Evolutionary conservation across 2,888 invertebrate genomes (phyloP).

Genomic region (Eumacrocentrus americanus): DNA sequence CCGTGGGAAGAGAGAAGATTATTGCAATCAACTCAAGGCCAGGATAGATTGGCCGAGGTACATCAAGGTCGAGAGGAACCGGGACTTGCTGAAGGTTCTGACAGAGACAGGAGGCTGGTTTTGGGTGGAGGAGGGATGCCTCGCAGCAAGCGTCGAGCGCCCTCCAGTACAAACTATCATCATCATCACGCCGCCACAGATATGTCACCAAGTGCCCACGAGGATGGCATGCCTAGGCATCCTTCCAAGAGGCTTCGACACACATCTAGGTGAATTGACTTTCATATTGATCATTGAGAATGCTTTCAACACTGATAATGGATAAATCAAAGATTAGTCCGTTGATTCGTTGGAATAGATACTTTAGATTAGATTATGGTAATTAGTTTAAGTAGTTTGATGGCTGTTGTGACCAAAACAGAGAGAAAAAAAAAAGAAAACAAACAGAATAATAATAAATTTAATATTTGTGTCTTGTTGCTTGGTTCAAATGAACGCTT

Average conservation of each 20-base stretch:
- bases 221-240: slow-evolving; percentile 56
- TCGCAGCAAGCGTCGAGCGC: slow-evolving; percentile 61
- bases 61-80: slow-evolving; percentile 24
- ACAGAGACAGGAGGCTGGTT: slow-evolving; percentile 36
- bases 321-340: not conserved
- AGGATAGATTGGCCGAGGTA: slow-evolving; percentile 19
- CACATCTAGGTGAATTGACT: slow-evolving; percentile 48
- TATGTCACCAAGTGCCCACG: slow-evolving; percentile 58
- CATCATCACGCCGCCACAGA: slow-evolving; percentile 53
- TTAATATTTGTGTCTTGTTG: not conserved
- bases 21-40: slow-evolving; percentile 19
- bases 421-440: too few relatives aligned
- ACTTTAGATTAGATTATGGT: too few relatives aligned
- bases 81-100: slow-evolving; percentile 29
- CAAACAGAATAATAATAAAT: too few relatives aligned
- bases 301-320: not conserved
- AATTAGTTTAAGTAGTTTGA: too few relatives aligned
- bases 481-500: not conserved
- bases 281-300: not conserved
- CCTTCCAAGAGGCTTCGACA: slow-evolving; percentile 58
- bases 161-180: slow-evolving; percentile 56
- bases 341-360: not conserved
- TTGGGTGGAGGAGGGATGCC: slow-evolving; percentile 58
- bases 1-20: slow-evolving; percentile 39
- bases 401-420: too few relatives aligned